Percentiles rank a stretch among this genome's conserved stretches.
phyloP scores from a whole-genome alignment of 2,113 vertebrate genomes.

The Neogobius melanostomus region DNA sequence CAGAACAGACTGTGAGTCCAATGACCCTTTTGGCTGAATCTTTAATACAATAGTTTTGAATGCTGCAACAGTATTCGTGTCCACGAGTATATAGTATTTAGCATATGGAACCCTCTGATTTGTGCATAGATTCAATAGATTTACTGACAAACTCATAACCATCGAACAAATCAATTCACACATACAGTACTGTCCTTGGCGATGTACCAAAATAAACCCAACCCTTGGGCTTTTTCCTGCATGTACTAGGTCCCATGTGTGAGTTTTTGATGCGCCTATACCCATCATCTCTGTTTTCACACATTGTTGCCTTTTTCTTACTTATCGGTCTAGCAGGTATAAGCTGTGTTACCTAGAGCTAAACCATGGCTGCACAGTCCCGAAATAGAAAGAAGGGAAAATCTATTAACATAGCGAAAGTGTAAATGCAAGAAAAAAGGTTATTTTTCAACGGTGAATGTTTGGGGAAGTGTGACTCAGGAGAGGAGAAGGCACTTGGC shows the following conservation, averaged over 20 bases:
- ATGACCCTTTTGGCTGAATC: no score
- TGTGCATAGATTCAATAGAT: no score
- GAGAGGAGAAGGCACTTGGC: conserved; percentile 45
- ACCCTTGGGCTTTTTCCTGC: conserved; percentile 34
- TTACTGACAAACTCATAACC: background rate
- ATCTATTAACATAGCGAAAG: conserved; percentile 47
- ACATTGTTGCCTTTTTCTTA: conserved; percentile 29
- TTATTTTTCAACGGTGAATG: conserved; percentile 23
- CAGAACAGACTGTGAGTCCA: no score
- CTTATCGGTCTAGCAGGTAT: conserved; percentile 41
- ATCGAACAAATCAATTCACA: background rate
- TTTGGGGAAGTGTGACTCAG: conserved; percentile 38
- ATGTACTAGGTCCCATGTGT: conserved; percentile 29
- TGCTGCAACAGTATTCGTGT: no score
- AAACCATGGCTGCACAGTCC: conserved; percentile 39
- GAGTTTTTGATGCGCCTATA: conserved; percentile 44
- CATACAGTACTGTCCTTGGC: background rate
- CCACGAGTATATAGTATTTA: no score
- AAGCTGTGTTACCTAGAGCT: conserved; percentile 52
- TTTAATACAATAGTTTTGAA: no score
- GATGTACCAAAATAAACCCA: conserved; percentile 19
- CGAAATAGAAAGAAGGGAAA: conserved; percentile 36
- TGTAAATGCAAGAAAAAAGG: conserved; percentile 38
- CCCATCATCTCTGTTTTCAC: conserved; percentile 28
- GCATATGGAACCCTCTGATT: no score